phyloP scores from a whole-genome alignment of 2,888 invertebrate species.

The Leptura quadrifasciata region DNA sequence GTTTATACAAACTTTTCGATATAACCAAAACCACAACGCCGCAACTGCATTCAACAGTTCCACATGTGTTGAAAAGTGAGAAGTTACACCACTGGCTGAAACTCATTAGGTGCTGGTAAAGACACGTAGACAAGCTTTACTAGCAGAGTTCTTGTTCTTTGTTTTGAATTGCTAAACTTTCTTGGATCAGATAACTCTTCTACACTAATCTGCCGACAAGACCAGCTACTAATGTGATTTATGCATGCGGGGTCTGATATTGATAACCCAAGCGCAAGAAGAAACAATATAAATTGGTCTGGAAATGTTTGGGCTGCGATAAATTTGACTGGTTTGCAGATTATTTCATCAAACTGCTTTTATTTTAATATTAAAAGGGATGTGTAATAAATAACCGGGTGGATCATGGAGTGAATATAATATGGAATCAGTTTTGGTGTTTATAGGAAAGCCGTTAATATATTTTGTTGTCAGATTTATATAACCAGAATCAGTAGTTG shows the following conservation, averaged over 20 bases:
- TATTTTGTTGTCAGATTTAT: too few species aligned
- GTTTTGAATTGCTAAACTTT: constrained; percentile 38
- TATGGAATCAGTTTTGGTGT: too few species aligned
- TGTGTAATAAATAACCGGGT: too few species aligned
- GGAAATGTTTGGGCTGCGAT: not conserved
- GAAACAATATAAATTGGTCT: constrained; percentile 4
- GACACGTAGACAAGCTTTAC: constrained; percentile 20
- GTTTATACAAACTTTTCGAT: constrained; percentile 10
- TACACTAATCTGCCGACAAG: constrained; percentile 26
- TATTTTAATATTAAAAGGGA: too few species aligned
- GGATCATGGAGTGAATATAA: too few species aligned
- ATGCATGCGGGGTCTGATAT: constrained; percentile 16
- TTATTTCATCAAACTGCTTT: not conserved
- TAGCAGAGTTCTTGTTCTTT: constrained; percentile 13
- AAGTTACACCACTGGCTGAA: constrained; percentile 5
- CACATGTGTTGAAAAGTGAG: constrained; percentile 6
- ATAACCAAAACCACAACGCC: constrained; percentile 10
- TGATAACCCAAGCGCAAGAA: constrained; percentile 8
- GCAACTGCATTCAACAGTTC: constrained; percentile 16
- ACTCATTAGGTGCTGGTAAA: constrained; percentile 23
- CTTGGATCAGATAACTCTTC: constrained; percentile 21
- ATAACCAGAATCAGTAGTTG: too few species aligned
- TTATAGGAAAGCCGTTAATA: too few species aligned
- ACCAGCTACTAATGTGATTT: constrained; percentile 15
- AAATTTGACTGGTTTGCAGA: not conserved